Evolutionary conservation across 2,797 vertebrate species (phyloP), one percentile per base, ranked within the genome.

Genomic region (Onychomys torridus): DNA sequence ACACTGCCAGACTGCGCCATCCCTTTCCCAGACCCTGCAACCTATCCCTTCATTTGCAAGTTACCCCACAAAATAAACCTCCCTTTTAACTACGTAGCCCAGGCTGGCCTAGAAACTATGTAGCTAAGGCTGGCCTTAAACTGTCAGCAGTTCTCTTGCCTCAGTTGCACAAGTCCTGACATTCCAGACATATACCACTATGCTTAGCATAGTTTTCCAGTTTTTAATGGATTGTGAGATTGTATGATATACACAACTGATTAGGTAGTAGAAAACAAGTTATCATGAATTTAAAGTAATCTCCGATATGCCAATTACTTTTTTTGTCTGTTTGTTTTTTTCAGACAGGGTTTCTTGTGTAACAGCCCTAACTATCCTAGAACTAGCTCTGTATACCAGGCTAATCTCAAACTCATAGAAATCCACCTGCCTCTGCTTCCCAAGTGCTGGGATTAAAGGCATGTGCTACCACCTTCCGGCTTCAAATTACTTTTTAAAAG

Each of bases 401-500:
- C n/a, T 65, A 65, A 29, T 27, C 63, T 40, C 21, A 17, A 71
- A 37, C n/a, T 40, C 69, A 71, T 4, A 40, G n/a, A 71, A 19
- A 71, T 71, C 69, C 0, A 1, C 19, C 69, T 71, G 17, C 19
- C 19, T 11, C n/a, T 71, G 69, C n/a, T 9, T 37, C 69, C 0
- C 4, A 9, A 71, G 19, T 37, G n/a, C 69, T 71, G 65, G 14
- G 32, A 69, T 69, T 69, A 69, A 69, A 69, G 16, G 34, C 32
- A 8, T 69, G 34, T 17, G 14, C 52, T 0, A 13, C 65, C 29
- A 67, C 29, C 29, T 4, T 6, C 13, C 5, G 1, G 32, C 32
- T 67, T n/a, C 65, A 95, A 86, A 71, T 49, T 46, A 34, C 23
- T 95, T 92, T 37, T 85, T 91, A 89, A 77, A 89, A 14, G 21